Conservation (phyloP, 2,888 invertebrate genomes). For the Macrophya annulata region DNA sequence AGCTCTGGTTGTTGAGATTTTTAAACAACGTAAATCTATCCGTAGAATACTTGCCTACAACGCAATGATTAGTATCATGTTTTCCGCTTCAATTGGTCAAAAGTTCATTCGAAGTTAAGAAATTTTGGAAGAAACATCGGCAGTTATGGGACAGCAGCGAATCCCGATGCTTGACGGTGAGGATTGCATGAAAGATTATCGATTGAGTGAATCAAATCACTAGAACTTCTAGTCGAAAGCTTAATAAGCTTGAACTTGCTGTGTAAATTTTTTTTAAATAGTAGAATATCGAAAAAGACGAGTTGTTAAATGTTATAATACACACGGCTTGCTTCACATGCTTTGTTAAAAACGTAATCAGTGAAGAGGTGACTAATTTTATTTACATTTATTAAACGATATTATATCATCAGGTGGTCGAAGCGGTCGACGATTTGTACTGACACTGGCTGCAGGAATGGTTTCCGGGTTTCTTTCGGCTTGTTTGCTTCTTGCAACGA, state of each 20-base stretch:
- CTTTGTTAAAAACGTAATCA: background rate
- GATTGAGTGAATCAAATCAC: background rate
- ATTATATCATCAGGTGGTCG: slow-evolving; percentile 65
- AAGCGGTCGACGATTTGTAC: slow-evolving; percentile 85
- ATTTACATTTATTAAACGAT: background rate
- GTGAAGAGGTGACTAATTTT: background rate
- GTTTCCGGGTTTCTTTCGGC: slow-evolving; percentile 90
- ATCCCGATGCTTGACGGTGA: slow-evolving; percentile 66
- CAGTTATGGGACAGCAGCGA: slow-evolving; percentile 67
- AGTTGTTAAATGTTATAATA: background rate
- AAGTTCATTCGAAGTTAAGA: background rate
- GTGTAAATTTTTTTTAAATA: background rate
- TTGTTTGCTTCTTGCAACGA: slow-evolving; percentile 85
- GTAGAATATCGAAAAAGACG: background rate
- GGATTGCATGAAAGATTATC: slow-evolving; percentile 1
- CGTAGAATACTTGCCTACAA: background rate
- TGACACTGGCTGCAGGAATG: slow-evolving; percentile 87
- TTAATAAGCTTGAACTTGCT: background rate
- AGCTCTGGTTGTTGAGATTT: background rate
- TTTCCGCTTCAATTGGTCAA: background rate
- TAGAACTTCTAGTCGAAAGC: background rate
- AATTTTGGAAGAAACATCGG: background rate
- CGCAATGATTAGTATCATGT: background rate
- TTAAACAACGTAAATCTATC: background rate
- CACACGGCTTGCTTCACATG: background rate